Percentiles rank a stretch among this genome's conserved stretches.
phyloP scores from a whole-genome alignment of 1,140 invertebrate species.

The Leptinotarsa lineolata region DNA sequence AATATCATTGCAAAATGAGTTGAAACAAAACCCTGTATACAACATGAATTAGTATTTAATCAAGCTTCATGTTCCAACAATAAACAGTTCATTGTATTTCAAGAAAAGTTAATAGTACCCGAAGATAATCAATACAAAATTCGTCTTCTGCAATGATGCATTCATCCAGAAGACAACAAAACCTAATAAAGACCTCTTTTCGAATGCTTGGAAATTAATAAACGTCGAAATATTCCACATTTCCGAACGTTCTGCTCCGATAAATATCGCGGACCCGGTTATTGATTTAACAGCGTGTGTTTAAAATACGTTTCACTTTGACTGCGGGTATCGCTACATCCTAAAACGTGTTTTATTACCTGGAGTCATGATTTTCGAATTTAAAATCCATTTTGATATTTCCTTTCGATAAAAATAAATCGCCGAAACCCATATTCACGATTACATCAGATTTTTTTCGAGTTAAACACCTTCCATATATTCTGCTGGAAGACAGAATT shows the following conservation, averaged over 20 bases:
- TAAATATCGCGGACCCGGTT: constrained; percentile 1
- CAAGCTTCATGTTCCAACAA: too few species aligned
- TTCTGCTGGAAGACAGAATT: too few species aligned
- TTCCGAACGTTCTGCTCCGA: neutral
- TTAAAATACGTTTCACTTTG: neutral
- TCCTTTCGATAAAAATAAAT: neutral
- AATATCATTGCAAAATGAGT: too few species aligned
- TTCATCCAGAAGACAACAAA: too few species aligned
- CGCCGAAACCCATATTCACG: neutral
- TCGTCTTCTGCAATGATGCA: too few species aligned
- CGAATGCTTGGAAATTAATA: neutral
- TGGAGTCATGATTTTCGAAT: neutral
- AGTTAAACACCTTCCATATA: neutral
- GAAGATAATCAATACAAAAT: too few species aligned
- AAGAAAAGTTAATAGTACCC: too few species aligned
- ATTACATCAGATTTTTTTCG: neutral
- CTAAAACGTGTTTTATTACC: constrained; percentile 4
- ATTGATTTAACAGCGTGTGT: neutral
- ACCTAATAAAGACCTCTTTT: too few species aligned
- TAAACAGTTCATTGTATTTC: too few species aligned
- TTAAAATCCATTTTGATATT: constrained; percentile 4
- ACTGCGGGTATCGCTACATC: neutral
- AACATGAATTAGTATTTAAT: too few species aligned
- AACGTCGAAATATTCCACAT: neutral
- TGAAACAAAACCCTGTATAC: too few species aligned